Conservation (phyloP, 2,888 invertebrate genomes). For the Scaptomyza flava region DNA sequence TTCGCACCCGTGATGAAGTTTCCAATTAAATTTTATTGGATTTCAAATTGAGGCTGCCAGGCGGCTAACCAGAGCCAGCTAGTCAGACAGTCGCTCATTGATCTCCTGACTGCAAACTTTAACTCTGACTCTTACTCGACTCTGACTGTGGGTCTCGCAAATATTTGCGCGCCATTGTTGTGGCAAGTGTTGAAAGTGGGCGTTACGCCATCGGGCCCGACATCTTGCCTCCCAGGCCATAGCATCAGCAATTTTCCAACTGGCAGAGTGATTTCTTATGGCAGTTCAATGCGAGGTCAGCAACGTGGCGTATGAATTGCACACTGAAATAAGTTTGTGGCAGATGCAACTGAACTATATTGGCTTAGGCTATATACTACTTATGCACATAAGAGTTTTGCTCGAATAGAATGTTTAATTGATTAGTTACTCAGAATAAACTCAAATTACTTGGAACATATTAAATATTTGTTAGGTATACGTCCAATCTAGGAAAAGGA, state of each 20-base stretch:
- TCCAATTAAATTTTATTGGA: slow-evolving; percentile 83
- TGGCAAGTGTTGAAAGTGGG: slow-evolving; percentile 78
- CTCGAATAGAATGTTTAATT: slow-evolving; percentile 36
- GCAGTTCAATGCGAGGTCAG: slow-evolving; percentile 72
- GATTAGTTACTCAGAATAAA: slow-evolving; percentile 13
- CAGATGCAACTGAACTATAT: slow-evolving; percentile 36
- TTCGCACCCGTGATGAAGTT: slow-evolving; percentile 82
- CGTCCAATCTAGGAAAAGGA: not conserved
- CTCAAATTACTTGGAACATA: not conserved
- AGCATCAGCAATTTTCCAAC: slow-evolving; percentile 29
- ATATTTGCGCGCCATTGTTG: slow-evolving; percentile 77
- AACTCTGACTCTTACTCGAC: slow-evolving; percentile 9
- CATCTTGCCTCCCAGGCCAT: slow-evolving; percentile 22
- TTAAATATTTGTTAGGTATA: not conserved
- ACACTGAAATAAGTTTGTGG: slow-evolving; percentile 27
- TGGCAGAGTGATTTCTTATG: slow-evolving; percentile 73
- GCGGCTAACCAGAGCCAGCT: slow-evolving; percentile 28
- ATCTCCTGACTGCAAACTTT: slow-evolving; percentile 45
- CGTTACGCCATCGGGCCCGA: slow-evolving; percentile 49
- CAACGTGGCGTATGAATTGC: slow-evolving; percentile 63
- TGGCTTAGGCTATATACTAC: slow-evolving; percentile 32
- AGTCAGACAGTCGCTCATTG: slow-evolving; percentile 54
- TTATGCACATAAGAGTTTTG: slow-evolving; percentile 7
- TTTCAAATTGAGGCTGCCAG: slow-evolving; percentile 75
- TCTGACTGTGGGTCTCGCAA: slow-evolving; percentile 54